Evolutionary conservation across 2,113 vertebrate genomes (phyloP), one percentile per base, ranked within the genome.

Genomic region (Electrona antarctica): DNA sequence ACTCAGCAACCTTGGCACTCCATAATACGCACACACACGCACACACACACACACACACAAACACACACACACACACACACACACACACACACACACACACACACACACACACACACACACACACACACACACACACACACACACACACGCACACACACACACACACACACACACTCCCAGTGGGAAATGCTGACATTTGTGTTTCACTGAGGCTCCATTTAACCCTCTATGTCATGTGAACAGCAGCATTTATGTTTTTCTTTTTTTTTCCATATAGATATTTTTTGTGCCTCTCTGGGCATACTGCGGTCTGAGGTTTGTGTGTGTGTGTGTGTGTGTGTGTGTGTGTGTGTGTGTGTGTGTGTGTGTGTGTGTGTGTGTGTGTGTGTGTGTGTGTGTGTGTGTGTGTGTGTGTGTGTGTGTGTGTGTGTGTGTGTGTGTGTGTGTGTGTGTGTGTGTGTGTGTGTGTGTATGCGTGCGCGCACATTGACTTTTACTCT

Each of bases 21-120:
- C 21, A n/a, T 21, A 64, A 58, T 28, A 58, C 15, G 3, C 15
- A 58, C 21, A 28, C 56, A 28, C 7, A 14, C 56, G 6, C 46
- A 46, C 49, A 62, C 55, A 73, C 48, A 64, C 57, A 57, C 11
- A 54, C 51, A 54, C 51, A 54, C 11, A 54, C 8, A 54, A 13
- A 54, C 51, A n/a, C 51, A 54, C 51, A 10, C 11, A 6, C 11
- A 54, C 51, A 54, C 33, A 59, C 14, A 33, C 50, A 48, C 10
- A 9, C 61, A 33, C 21, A 41, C 67, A 58, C 56, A 29, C 15
- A 9, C 14, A 58, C 56, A 21, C 56, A 21, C 7, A 52, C 56
- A 7, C 46, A 46, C 48, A 62, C 55, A 73, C 48, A 64, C 56
- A 56, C 8, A 52, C 51, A 52, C 51, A 12, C 9, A 52, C 7